Evolutionary conservation across 1,140 invertebrate genomes (phyloP), one percentile per base, ranked within the genome.

Genomic region (Frieseomelitta varia): DNA sequence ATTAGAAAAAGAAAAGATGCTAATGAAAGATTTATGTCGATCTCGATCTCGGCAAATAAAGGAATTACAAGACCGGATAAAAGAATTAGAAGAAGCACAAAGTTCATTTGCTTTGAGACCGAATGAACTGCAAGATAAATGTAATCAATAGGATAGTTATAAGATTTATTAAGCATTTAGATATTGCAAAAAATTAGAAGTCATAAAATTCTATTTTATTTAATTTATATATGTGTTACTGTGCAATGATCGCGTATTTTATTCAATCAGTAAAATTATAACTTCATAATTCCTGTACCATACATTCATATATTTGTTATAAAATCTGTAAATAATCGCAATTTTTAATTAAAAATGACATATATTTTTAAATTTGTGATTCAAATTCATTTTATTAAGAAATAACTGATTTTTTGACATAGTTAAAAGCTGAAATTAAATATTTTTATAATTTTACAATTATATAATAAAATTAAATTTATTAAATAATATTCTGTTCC

Each of bases 21-120:
- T 84, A 0, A 86, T 93, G 88, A 93, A 91, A 75, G 73, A 91
- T 0, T 47, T 93, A 1, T 94, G 93, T 55, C 90, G 89, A 6
- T 83, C 74, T 55, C 90, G 92, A 47, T 73, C 65, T 14, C 73
- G 78, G 24, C 78, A 76, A 71, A 92, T 94, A 74, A 90, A 87
- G 39, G 84, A 91, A 56, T 85, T 92, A 0, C 87, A 92, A 6
- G 34, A 89, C 63, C 68, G 73, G 61, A 39, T 93, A 67, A 77
- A 81, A 56, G 83, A 90, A 51, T 75, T 91, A 27, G 85, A 90
- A 85, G 78, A 63, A 73, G 34, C 65, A 30, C 73, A n/a, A 47
- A 75, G 11, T 78, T 47, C 27, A 19, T 15, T 27, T 53, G 19
- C 14, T 68, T 55, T 24, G 24, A 34, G 11, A 24, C 2, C n/a